Base-by-base conservation (phyloP, 2,888 invertebrate species). In the Eristalis pertinax region DNA sequence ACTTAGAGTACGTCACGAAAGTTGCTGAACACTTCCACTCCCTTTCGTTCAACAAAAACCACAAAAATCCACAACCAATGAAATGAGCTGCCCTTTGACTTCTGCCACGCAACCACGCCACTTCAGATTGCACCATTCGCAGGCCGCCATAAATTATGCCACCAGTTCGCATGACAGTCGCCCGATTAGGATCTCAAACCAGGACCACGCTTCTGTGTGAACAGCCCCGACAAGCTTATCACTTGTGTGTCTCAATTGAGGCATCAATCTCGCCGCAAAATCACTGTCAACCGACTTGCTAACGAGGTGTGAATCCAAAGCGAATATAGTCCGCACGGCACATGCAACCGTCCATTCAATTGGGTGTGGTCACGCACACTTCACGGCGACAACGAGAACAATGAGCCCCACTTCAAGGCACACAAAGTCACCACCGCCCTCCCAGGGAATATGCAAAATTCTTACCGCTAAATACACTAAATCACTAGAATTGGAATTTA, bases 401-500 rank as follows among this genome's bases (percentile, higher is more conserved):
- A 67, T 60, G 63, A 26, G n/a, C n/a, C 5, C 32, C 32, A 32
- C 32, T 32, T 32, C 32, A 32, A 10, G 32, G 1, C 43, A 77
- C 74, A 62, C 64, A 2, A 43, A 72, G n/a, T 32, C 29, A 26
- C 69, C 69, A 24, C 56, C 32, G 1, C 32, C 10, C 32, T 10
- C 19, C 8, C 2, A 19, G 7, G 5, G 58, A 72, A 76, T 81
- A 81, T 85, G 76, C 84, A 81, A 81, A 84, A 81, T 85, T 72
- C 76, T 76, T 63, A 63, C 32, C 68, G 63, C 60, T 64, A 26
- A 77, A 26, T 50, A 68, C 35, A 77, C 73, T 85, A 85, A 85
- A 85, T 85, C 85, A 85, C 85, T 68, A 7, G 41, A 69, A 85
- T 81, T 81, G 85, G 85, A 85, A 85, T 85, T 81, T 77, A 85